Conservation (phyloP, 2,113 vertebrate species). For the Archocentrus centrarchus region DNA sequence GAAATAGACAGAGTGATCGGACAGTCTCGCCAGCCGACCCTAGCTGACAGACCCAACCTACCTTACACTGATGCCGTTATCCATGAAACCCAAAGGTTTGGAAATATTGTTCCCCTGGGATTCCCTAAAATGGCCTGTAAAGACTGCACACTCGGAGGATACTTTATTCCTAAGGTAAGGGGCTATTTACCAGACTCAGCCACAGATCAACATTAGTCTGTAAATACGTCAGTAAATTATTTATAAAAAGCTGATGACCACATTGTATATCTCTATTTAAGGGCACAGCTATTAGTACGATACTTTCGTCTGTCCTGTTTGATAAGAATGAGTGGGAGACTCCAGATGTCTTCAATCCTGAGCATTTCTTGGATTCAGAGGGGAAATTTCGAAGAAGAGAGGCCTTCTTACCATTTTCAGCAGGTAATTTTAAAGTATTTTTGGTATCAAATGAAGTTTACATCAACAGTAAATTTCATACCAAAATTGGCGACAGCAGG, state of each 20-base stretch:
- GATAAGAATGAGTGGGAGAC: constrained; percentile 87
- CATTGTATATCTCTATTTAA: constrained; percentile 56
- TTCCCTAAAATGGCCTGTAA: constrained; percentile 72
- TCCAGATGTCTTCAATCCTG: constrained; percentile 86
- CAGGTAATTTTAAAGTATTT: constrained; percentile 74
- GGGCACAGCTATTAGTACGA: constrained; percentile 68
- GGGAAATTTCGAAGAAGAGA: constrained; percentile 85
- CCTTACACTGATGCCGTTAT: constrained; percentile 87
- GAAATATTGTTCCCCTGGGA: constrained; percentile 81
- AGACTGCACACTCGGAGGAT: constrained; percentile 78
- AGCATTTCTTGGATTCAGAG: constrained; percentile 87
- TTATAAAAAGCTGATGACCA: neutral
- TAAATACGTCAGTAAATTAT: neutral
- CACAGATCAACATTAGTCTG: neutral
- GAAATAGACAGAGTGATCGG: constrained; percentile 82
- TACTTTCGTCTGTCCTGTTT: constrained; percentile 84
- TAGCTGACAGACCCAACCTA: constrained; percentile 79
- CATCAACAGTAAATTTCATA: neutral
- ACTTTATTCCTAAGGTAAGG: constrained; percentile 83
- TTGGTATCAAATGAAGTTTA: neutral
- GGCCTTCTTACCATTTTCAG: constrained; percentile 89
- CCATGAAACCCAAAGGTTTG: constrained; percentile 84
- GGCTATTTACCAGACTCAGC: neutral
- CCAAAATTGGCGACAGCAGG: neutral
- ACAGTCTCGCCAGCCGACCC: constrained; percentile 69